Evolutionary conservation across 37 sponge, comb jelly and placozoan genomes (phyloP), one percentile per base, ranked within the genome.

Genomic region (Aplysina aerophoba): DNA sequence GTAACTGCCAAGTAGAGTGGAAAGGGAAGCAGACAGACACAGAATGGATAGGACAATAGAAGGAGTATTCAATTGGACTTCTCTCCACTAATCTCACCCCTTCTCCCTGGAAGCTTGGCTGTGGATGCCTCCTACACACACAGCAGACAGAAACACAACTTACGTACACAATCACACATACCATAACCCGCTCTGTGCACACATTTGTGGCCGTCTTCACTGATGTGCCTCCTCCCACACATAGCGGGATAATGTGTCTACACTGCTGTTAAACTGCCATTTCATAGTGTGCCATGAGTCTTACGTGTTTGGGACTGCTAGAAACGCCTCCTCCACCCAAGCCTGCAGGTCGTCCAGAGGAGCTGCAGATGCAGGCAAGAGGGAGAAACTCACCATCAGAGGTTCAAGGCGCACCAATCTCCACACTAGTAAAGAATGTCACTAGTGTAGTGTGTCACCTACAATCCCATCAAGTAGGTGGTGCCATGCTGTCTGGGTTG

Each of bases 321-420:
- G 67, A 64, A 92, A 92, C 0, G 87, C 83, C 44, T 92, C 87
- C 34, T 59, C 86, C 5, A 71, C 61, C 86, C 86, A 89, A 6
- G 69, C 75, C 50, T 92, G 89, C 55, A 88, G 41, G 69, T 36
- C 55, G 36, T 89, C 93, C 71, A 92, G 54, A 69, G 89, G 79
- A 86, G 86, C 93, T 92, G 66, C 34, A 54, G 5, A 71, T 33
- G 69, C 69, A 67, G 27, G n/a, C 69, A 25, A 24, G 22, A 15
- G 19, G 13, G 27, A 25, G n/a, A n/a, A n/a, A n/a, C n/a, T n/a
- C n/a, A n/a, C n/a, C n/a, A n/a, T n/a, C n/a, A n/a, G n/a, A n/a
- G n/a, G n/a, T n/a, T n/a, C n/a, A n/a, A n/a, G n/a, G n/a, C n/a
- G n/a, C n/a, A n/a, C n/a, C n/a, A n/a, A n/a, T n/a, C n/a, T n/a